Base-by-base conservation (phyloP, 2,797 vertebrate species). In the Pipistrellus pipistrellus region DNA sequence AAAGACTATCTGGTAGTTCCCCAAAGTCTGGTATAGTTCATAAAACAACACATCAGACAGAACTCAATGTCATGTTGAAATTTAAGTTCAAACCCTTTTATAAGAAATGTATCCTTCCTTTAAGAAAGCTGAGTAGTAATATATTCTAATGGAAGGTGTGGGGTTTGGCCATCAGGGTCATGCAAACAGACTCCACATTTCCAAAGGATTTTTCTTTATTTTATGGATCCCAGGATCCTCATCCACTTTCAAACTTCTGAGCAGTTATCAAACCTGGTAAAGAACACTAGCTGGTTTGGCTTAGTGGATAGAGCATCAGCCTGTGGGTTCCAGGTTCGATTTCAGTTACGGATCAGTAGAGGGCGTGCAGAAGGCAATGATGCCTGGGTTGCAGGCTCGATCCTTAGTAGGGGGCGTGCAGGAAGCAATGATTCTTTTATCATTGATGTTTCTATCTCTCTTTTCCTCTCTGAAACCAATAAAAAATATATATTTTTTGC, bases 1-100 rank as follows among this genome's bases (percentile, higher is more conserved):
- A 68, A 66, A 59, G 32, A 72, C 53, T n/a, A 71, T 30, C 75
- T 92, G 75, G 46, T 18, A 76, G 41, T 25, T 41, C 44, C 44
- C 85, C 15, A 59, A 71, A 91, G 46, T 68, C 71, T 53, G 25
- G 18, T 62, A 91, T 91, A 57, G 32, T 71, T 83, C 66, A 71
- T 64, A 55, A 91, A 87, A 88, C 8, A 91, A 69, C 17, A 25
- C 4, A 83, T 75, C 59, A 88, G 73, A 85, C 64, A 83, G 27
- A 91, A 88, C 32, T 62, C 80, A 75, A 21, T 44, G 73, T 75
- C 51, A 80, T 32, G 32, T 1, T 90, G 30, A 94, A 78, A 82
- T 90, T 81, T 76, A 91, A 64, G 46, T 88, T 93, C 71, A 82
- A 80, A 93, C 71, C 35, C 75, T 95, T 80, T 84, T 46, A 51